Conservation (phyloP, 2,797 vertebrate genomes). For the Taenioides sp. region DNA sequence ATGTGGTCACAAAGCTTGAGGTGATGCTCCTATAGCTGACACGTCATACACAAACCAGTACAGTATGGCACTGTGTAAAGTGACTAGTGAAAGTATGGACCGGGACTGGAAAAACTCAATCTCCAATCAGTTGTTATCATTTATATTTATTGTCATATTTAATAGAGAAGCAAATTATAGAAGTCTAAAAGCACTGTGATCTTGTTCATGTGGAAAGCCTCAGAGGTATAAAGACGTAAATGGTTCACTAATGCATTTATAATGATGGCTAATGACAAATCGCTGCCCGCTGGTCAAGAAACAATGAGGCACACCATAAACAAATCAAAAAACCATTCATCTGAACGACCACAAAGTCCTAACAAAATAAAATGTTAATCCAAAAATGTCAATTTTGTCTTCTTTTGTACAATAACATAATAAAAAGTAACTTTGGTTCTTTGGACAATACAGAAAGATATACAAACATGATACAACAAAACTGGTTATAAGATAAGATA, state of each 20-base stretch:
- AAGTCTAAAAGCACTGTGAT: neutral
- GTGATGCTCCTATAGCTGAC: conserved; percentile 18
- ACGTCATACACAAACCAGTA: neutral
- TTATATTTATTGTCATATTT: neutral
- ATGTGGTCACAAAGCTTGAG: neutral
- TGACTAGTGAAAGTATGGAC: neutral
- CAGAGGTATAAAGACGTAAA: neutral
- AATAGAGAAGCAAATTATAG: neutral
- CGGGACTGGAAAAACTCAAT: neutral
- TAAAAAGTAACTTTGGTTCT: no score
- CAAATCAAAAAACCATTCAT: no score
- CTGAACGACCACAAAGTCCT: neutral
- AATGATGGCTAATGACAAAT: neutral
- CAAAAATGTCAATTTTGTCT: neutral
- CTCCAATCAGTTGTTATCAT: neutral
- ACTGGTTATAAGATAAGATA: no score
- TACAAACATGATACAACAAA: no score
- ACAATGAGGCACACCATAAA: no score
- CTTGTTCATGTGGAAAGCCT: neutral
- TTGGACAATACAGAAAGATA: no score
- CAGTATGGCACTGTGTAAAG: neutral
- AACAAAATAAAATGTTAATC: neutral
- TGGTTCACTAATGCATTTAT: neutral
- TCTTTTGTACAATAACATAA: neutral
- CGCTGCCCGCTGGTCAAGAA: no score